phyloP scores from a whole-genome alignment of 2,888 invertebrate species.

The Rotaria magnacalcarata region DNA sequence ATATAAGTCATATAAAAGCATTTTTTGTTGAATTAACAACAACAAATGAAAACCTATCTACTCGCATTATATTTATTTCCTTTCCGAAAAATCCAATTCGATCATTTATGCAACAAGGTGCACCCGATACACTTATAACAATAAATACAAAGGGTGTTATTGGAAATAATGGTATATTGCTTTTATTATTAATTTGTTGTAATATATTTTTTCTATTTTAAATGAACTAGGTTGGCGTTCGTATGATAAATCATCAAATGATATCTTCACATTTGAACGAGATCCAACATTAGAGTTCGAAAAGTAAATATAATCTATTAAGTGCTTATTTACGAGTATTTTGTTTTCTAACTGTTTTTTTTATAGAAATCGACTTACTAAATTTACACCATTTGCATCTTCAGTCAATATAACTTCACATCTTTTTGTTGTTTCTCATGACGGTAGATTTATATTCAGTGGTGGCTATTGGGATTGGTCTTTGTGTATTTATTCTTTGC shows the following conservation, averaged over 20 bases:
- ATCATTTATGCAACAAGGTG: slow-evolving; percentile 57
- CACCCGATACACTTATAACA: slow-evolving; percentile 61
- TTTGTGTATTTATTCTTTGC: not conserved
- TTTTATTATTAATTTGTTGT: not conserved
- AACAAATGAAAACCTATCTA: slow-evolving; percentile 47
- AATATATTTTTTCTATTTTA: not conserved
- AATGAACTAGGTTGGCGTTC: slow-evolving; percentile 63
- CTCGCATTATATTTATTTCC: slow-evolving; percentile 56
- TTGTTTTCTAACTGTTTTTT: not conserved
- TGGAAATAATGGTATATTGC: slow-evolving; percentile 36
- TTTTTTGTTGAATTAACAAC: not conserved
- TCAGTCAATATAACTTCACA: slow-evolving; percentile 63
- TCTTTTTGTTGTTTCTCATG: slow-evolving; percentile 65
- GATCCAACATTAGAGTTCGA: slow-evolving; percentile 61
- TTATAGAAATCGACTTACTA: slow-evolving; percentile 60
- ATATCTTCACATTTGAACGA: slow-evolving; percentile 65
- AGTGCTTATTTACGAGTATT: not conserved
- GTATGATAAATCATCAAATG: slow-evolving; percentile 63
- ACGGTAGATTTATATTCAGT: slow-evolving; percentile 65
- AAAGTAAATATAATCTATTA: not conserved
- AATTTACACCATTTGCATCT: slow-evolving; percentile 64
- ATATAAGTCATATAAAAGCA: too few species aligned
- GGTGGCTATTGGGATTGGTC: slow-evolving; percentile 62
- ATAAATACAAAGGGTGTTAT: slow-evolving; percentile 39
- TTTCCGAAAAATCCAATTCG: slow-evolving; percentile 57